A percentile compares a stretch with the other conserved stretches of the same genome.
phyloP scores from a whole-genome alignment of 1,140 invertebrate genomes.

The Trichogramma pretiosum region DNA sequence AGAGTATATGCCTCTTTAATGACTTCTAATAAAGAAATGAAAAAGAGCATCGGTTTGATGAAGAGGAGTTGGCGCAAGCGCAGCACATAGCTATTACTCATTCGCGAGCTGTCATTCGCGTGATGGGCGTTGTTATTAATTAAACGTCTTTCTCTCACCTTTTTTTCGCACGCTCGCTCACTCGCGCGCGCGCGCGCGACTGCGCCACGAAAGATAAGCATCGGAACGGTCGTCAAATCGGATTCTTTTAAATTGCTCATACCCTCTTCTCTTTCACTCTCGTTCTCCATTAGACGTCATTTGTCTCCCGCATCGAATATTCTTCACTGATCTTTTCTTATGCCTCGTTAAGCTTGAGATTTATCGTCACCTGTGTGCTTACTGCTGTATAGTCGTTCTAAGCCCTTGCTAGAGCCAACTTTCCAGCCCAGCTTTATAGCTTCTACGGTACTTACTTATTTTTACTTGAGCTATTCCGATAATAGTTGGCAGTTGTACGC shows the following conservation, averaged over 20 bases:
- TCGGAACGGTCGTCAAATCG: constrained; percentile 33
- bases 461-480: too few species aligned
- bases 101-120: constrained; percentile 37
- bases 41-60: too few species aligned
- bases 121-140: constrained; percentile 46
- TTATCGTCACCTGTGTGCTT: constrained; percentile 32
- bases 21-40: too few species aligned
- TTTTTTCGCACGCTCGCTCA: too few species aligned
- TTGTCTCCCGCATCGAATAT: constrained; percentile 39
- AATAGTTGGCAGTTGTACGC: too few species aligned
- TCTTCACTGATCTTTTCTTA: constrained; percentile 25
- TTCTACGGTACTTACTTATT: too few species aligned
- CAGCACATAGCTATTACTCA: constrained; percentile 33
- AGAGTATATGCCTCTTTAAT: too few species aligned
- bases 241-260: constrained; percentile 23
- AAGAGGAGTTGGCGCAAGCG: too few species aligned
- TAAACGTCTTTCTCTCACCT: too few species aligned
- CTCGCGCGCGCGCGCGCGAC: constrained; percentile 32
- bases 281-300: constrained; percentile 40
- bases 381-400: constrained; percentile 1
- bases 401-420: too few species aligned
- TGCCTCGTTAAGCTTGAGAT: constrained; percentile 34
- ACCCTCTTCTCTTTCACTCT: constrained; percentile 16
- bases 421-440: too few species aligned
- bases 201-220: too few species aligned